These are phyloP conservation scores for Serrognathus titanus DNA, from an alignment of 2,888 invertebrate species.

Conservation along the genomic window DNA sequence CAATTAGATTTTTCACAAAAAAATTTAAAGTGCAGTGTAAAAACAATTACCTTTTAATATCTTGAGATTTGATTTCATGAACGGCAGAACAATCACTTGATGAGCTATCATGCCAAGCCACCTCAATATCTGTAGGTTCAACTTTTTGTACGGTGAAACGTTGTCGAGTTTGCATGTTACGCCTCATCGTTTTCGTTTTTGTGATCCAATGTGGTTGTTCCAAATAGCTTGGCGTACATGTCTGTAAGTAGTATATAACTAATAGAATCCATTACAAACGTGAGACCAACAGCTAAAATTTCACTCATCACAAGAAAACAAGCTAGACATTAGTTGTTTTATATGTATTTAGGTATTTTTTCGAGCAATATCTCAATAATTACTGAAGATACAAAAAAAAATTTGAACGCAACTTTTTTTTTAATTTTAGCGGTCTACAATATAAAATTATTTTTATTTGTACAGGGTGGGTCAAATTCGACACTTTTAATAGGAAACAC, in stretches of 20 bases:
- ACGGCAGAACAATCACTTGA: constrained; percentile 60
- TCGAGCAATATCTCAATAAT: too few relatives aligned
- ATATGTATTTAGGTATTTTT: too few relatives aligned
- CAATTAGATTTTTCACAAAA: not conserved
- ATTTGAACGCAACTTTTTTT: too few relatives aligned
- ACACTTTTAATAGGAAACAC: too few relatives aligned
- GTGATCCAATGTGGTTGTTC: constrained; percentile 80
- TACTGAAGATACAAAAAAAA: too few relatives aligned
- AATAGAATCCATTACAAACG: not conserved
- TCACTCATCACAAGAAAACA: not conserved
- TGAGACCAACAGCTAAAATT: not conserved
- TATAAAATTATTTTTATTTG: too few relatives aligned
- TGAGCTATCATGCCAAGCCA: constrained; percentile 72
- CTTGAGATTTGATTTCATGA: constrained; percentile 71
- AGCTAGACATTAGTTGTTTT: too few relatives aligned
- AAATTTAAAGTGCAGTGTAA: not conserved
- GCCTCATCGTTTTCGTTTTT: constrained; percentile 70
- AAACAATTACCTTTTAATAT: constrained; percentile 60
- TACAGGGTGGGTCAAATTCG: too few relatives aligned
- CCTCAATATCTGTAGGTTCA: constrained; percentile 74
- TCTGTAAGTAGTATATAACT: constrained; percentile 37
- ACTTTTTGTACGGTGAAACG: constrained; percentile 79
- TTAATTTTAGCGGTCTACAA: too few relatives aligned
- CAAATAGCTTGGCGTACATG: constrained; percentile 57
- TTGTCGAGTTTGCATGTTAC: constrained; percentile 40